Conservation (phyloP, 2,888 invertebrate species). For the Atethmia centrago region DNA sequence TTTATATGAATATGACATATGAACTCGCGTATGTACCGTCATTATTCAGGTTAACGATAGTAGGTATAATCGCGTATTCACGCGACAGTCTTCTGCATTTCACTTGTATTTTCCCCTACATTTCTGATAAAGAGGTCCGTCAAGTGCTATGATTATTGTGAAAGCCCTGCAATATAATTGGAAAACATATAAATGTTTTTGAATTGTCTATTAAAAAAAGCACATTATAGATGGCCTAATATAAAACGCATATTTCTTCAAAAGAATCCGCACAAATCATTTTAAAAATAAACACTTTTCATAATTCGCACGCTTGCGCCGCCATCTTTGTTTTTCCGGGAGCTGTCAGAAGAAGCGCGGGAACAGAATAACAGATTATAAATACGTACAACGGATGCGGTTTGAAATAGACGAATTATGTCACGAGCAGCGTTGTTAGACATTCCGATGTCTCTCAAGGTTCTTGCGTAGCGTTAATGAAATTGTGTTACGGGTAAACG, state of each 20-base stretch:
- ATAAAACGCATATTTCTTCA: background rate
- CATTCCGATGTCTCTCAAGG: slow-evolving; percentile 67
- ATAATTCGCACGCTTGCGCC: slow-evolving; percentile 34
- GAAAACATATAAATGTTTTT: background rate
- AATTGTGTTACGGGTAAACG: slow-evolving; percentile 47
- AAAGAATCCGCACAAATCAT: slow-evolving; percentile 24
- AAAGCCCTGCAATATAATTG: background rate
- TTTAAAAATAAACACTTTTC: slow-evolving; percentile 26
- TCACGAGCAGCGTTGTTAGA: slow-evolving; percentile 71
- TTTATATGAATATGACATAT: background rate
- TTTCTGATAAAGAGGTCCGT: background rate
- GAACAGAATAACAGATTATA: slow-evolving; percentile 73
- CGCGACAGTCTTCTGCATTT: too few species aligned
- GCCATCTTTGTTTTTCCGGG: slow-evolving; percentile 66
- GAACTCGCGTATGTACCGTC: background rate
- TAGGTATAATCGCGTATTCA: background rate
- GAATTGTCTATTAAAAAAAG: background rate
- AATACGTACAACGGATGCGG: slow-evolving; percentile 75
- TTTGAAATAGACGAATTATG: slow-evolving; percentile 86
- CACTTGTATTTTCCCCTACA: too few species aligned
- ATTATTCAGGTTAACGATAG: background rate
- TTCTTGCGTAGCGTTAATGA: slow-evolving; percentile 61
- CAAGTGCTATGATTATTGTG: too few species aligned
- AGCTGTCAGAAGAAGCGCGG: slow-evolving; percentile 60
- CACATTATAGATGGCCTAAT: background rate